Conservation (phyloP, 2,113 vertebrate species). For the Odontesthes bonariensis region DNA sequence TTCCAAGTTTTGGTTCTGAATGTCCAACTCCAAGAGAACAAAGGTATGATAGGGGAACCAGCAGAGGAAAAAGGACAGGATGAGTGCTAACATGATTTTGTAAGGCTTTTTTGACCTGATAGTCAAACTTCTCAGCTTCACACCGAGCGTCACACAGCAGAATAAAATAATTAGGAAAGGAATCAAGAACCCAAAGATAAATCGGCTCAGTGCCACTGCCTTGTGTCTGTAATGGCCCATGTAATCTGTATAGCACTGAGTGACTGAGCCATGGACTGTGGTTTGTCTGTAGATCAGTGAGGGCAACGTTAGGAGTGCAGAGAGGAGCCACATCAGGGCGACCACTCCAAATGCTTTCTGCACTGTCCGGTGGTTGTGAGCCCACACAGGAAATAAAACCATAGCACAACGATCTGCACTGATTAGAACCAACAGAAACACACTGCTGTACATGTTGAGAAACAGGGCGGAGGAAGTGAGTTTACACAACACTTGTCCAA, state of each 20-base stretch:
- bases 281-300: conserved; percentile 86
- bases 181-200: conserved; percentile 85
- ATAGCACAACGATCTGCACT: conserved; percentile 88
- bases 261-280: neutral
- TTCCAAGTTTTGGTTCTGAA: conserved; percentile 38
- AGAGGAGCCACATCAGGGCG: conserved; percentile 80
- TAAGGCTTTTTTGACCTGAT: conserved; percentile 89
- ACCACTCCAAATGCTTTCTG: conserved; percentile 73
- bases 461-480: conserved; percentile 85
- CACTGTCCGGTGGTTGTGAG: conserved; percentile 86
- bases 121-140: conserved; percentile 83
- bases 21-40: conserved; percentile 83
- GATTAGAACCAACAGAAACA: conserved; percentile 89
- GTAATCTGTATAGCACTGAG: conserved; percentile 85
- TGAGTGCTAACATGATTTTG: conserved; percentile 87
- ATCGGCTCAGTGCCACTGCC: conserved; percentile 74
- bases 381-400: conserved; percentile 87
- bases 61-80: conserved; percentile 89
- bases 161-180: conserved; percentile 85
- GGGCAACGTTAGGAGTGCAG: conserved; percentile 84
- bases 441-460: conserved; percentile 93
- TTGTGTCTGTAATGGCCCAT: conserved; percentile 16
- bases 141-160: conserved; percentile 83
- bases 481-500: conserved; percentile 88
- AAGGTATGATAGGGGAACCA: conserved; percentile 90